These are phyloP conservation scores for Teleopsis dalmanni DNA, from an alignment of 1,140 invertebrate species.

Conservation along the genomic window DNA sequence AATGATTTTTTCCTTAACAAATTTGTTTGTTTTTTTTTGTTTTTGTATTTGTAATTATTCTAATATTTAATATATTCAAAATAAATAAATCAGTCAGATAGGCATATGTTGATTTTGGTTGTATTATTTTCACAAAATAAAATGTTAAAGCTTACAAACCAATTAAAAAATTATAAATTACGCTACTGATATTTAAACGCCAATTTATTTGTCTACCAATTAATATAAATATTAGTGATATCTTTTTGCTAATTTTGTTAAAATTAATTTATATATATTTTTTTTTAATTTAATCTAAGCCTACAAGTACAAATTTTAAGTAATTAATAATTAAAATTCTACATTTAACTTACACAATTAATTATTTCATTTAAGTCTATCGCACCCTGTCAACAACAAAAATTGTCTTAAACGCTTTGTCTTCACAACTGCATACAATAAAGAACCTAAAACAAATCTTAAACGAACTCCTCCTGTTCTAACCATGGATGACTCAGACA, in stretches of 20 bases:
- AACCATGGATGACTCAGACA: conserved; percentile 92
- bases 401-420: background rate
- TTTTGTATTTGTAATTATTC: conserved; percentile 18
- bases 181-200: too few relatives aligned
- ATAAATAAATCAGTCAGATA: conserved; percentile 8
- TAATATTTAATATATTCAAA: conserved; percentile 15
- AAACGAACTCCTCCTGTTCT: conserved; percentile 52
- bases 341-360: conserved; percentile 11
- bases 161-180: too few relatives aligned
- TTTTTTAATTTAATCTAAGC: conserved; percentile 6
- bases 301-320: conserved; percentile 4
- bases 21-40: too few relatives aligned
- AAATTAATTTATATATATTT: conserved; percentile 18
- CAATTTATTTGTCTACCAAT: conserved; percentile 19
- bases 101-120: conserved; percentile 1
- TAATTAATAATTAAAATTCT: conserved; percentile 10
- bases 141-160: conserved; percentile 7
- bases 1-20: too few relatives aligned
- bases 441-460: conserved; percentile 6
- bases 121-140: background rate
- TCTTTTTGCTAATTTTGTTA: conserved; percentile 34
- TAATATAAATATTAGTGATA: conserved; percentile 31
- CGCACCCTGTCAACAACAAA: background rate
- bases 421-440: background rate
- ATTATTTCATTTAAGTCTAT: conserved; percentile 3